Conservation (phyloP, 2,797 vertebrate genomes). For the Sebastes oblongus region DNA sequence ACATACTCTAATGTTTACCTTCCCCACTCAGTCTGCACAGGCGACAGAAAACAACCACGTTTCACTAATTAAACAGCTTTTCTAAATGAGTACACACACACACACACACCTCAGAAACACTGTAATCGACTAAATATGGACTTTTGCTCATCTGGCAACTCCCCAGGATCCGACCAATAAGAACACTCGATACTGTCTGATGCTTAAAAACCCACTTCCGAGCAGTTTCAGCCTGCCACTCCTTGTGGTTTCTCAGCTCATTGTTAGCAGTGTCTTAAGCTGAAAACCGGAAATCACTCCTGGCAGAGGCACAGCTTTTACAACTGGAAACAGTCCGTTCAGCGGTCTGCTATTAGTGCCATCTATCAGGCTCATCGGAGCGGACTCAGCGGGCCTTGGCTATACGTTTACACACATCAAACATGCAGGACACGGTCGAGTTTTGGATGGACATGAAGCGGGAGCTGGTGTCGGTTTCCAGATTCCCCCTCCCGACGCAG, state of each 20-base stretch:
- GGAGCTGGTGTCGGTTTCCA: constrained; percentile 33
- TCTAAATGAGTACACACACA: constrained; percentile 25
- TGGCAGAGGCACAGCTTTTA: constrained; percentile 44
- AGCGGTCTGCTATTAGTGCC: constrained; percentile 38
- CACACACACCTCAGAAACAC: constrained; percentile 39
- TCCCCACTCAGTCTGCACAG: constrained; percentile 14
- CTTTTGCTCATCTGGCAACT: constrained; percentile 49
- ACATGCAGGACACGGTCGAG: constrained; percentile 2
- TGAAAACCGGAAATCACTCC: constrained; percentile 54
- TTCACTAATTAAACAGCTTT: constrained; percentile 51
- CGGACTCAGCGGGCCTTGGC: constrained; percentile 14
- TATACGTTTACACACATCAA: constrained; percentile 21
- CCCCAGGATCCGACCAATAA: constrained; percentile 59
- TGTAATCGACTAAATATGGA: constrained; percentile 64
- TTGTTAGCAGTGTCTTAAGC: constrained; percentile 54
- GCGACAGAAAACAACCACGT: constrained; percentile 19
- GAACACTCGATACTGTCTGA: constrained; percentile 49
- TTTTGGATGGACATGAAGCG: constrained; percentile 43
- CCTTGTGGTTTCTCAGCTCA: constrained; percentile 68
- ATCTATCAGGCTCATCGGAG: constrained; percentile 48
- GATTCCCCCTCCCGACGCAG: constrained; percentile 42
- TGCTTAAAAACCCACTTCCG: constrained; percentile 58
- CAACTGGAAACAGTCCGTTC: constrained; percentile 48
- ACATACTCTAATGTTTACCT: constrained; percentile 28
- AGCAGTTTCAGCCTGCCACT: constrained; percentile 43